phyloP scores from a whole-genome alignment of 2,113 vertebrate genomes.

The Tonatia bakeri region DNA sequence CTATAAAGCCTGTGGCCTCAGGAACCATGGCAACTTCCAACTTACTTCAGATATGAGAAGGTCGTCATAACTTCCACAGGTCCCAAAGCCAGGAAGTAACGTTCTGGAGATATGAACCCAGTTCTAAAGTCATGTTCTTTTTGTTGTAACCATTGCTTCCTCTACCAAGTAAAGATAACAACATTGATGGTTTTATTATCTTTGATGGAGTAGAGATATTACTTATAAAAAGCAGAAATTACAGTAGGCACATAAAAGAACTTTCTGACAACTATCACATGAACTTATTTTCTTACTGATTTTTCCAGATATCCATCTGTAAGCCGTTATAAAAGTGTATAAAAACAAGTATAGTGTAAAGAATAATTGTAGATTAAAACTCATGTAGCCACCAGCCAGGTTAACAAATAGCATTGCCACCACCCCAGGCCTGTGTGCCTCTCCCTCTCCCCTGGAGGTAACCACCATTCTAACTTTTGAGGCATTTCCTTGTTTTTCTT shows the following conservation, averaged over 20 bases:
- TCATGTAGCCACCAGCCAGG: not conserved
- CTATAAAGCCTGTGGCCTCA: not conserved
- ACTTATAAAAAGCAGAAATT: not conserved
- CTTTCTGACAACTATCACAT: not conserved
- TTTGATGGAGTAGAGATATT: not conserved
- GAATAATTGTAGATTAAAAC: not conserved
- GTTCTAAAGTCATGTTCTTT: not conserved
- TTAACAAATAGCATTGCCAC: not conserved
- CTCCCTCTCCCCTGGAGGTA: not conserved
- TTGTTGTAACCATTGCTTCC: not conserved
- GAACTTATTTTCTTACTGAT: slow-evolving; percentile 14
- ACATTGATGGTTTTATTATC: not conserved
- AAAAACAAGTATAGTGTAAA: not conserved
- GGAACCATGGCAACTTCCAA: not conserved
- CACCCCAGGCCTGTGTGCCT: not conserved
- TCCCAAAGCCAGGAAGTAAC: not conserved
- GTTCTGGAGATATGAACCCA: not conserved
- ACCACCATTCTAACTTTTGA: not conserved
- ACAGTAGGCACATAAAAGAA: not conserved
- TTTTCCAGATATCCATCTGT: not conserved
- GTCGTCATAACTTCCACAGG: not conserved
- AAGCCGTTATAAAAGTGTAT: not conserved
- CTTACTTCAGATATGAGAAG: not conserved
- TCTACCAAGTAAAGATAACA: not conserved
- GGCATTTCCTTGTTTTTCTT: not conserved